phyloP scores from a whole-genome alignment of 2,797 vertebrate species.

The Phrynocephalus forsythii region DNA sequence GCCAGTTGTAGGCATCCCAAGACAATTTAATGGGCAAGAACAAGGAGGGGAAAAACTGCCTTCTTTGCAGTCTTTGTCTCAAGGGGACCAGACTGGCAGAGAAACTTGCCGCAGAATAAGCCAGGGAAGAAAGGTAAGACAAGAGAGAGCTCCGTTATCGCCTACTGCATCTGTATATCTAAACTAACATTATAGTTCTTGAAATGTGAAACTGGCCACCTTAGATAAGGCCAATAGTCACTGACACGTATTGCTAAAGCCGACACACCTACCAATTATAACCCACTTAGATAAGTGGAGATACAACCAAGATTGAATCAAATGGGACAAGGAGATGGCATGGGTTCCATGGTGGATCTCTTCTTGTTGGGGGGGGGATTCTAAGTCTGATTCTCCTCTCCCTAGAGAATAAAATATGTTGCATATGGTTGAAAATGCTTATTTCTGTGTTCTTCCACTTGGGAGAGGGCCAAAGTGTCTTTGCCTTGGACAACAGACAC shows the following conservation, averaged over 20 bases:
- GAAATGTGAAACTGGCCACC: neutral
- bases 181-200: neutral
- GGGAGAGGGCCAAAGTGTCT: neutral
- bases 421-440: neutral
- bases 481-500: neutral
- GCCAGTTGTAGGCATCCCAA: no score
- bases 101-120: no score
- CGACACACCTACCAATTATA: neutral
- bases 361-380: neutral
- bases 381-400: neutral
- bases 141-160: no score
- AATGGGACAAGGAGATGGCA: neutral
- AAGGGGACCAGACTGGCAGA: no score
- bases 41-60: no score
- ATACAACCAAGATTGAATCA: neutral
- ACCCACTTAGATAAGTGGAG: neutral
- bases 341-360: neutral
- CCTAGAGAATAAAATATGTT: neutral
- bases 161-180: no score
- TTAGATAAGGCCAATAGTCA: neutral
- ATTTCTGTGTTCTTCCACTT: neutral
- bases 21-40: no score
- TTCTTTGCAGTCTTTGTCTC: no score
- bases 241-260: neutral
- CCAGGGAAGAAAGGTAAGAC: no score